Conservation (phyloP, 2,113 vertebrate genomes). For the Rhinolophus sinicus region DNA sequence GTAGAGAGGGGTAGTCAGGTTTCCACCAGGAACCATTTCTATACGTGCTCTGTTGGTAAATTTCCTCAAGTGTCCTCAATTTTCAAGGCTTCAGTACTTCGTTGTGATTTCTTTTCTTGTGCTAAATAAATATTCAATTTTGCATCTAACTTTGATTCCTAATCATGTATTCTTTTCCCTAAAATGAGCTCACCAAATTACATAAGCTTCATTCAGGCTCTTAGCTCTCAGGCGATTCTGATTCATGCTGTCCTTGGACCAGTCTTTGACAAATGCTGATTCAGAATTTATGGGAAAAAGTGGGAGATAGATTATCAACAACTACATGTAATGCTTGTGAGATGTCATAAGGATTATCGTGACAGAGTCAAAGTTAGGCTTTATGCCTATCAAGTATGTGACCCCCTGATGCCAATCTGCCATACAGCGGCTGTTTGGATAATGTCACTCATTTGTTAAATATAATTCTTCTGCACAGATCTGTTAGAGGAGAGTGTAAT, state of each 20-base stretch:
- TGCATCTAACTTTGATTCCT: constrained; percentile 36
- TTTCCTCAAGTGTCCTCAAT: constrained; percentile 2
- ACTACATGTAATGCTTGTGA: background rate
- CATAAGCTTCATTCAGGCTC: background rate
- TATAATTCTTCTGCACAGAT: background rate
- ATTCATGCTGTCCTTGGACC: background rate
- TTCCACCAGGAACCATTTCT: constrained; percentile 41
- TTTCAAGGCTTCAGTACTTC: background rate
- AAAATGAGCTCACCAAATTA: background rate
- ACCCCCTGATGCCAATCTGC: background rate
- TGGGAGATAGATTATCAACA: background rate
- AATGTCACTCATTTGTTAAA: constrained; percentile 37
- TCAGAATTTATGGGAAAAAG: background rate
- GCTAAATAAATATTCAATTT: background rate
- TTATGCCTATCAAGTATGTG: background rate
- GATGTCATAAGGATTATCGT: background rate
- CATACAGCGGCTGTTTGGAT: background rate
- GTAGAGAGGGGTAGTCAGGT: background rate
- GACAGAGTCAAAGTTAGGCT: background rate
- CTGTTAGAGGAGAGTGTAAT: background rate
- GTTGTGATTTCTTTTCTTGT: background rate
- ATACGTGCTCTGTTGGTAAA: background rate
- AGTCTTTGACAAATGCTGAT: constrained; percentile 19
- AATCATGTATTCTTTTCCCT: background rate
- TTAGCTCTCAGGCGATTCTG: background rate